A percentile compares a stretch with the other conserved stretches of the same genome.
These are phyloP conservation scores for Parasteatoda tepidariorum DNA, from an alignment of 1,140 invertebrate genomes.

Conservation along the genomic window DNA sequence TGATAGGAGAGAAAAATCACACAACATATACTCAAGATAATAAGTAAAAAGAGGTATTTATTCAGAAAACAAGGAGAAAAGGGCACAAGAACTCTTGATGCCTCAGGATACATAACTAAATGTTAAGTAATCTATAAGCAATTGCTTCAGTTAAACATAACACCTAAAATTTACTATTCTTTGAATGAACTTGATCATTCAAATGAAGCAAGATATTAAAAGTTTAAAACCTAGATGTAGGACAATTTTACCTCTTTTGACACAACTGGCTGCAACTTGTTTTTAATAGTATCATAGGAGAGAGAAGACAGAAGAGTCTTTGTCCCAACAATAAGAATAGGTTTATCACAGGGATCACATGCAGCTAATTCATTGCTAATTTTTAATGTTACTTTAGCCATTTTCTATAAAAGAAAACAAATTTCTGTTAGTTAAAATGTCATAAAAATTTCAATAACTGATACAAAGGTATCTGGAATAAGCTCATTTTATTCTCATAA, in stretches of 20 bases:
- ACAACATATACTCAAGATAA: too few relatives aligned
- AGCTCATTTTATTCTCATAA: neutral
- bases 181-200: neutral
- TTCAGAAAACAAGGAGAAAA: too few relatives aligned
- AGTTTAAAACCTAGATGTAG: neutral
- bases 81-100: neutral
- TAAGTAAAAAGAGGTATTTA: too few relatives aligned
- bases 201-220: neutral
- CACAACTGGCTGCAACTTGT: constrained; percentile 1
- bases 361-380: neutral
- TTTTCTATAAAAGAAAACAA: neutral
- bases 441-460: neutral
- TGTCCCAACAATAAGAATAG: constrained; percentile 12
- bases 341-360: neutral
- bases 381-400: constrained; percentile 1
- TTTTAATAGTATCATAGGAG: neutral
- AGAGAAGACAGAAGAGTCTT: neutral
- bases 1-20: too few relatives aligned
- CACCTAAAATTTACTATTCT: neutral
- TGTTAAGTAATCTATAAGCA: too few relatives aligned
- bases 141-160: neutral
- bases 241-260: neutral
- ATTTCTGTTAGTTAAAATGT: neutral
- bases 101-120: too few relatives aligned
- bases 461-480: neutral